Conservation (phyloP, 2,113 vertebrate genomes). For the Corythornis madagascariensis region DNA sequence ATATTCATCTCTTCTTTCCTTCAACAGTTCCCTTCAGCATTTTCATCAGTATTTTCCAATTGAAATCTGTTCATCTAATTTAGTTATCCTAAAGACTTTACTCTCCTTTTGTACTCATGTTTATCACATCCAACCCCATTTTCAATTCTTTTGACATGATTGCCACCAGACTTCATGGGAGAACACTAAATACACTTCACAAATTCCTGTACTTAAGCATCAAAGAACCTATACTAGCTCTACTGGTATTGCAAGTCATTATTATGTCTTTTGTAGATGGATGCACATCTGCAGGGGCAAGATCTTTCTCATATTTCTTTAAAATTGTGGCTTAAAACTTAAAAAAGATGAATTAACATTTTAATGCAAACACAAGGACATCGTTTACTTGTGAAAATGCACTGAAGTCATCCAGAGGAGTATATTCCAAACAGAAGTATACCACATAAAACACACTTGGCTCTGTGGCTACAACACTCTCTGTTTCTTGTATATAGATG, state of each 20-base stretch:
- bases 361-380: constrained; percentile 32
- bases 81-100: constrained; percentile 1
- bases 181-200: neutral
- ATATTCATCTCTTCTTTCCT: neutral
- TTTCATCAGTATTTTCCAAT: neutral
- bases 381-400: neutral
- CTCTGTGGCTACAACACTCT: neutral
- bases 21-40: neutral
- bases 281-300: constrained; percentile 38
- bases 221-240: constrained; percentile 35
- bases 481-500: constrained; percentile 35
- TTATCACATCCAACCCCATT: constrained; percentile 43
- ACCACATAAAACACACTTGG: constrained; percentile 15
- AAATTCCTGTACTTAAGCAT: constrained; percentile 30
- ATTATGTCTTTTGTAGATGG: neutral
- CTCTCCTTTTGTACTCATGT: constrained; percentile 38
- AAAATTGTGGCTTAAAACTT: constrained; percentile 45
- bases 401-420: constrained; percentile 27
- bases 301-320: constrained; percentile 28
- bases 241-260: neutral
- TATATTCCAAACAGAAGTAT: constrained; percentile 31
- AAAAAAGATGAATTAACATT: constrained; percentile 53
- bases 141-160: constrained; percentile 20
- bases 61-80: neutral
- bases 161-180: constrained; percentile 52